Evolutionary conservation across 2,888 invertebrate genomes (phyloP), one percentile per base, ranked within the genome.

Genomic region (Heteromyza rotundicornis): DNA sequence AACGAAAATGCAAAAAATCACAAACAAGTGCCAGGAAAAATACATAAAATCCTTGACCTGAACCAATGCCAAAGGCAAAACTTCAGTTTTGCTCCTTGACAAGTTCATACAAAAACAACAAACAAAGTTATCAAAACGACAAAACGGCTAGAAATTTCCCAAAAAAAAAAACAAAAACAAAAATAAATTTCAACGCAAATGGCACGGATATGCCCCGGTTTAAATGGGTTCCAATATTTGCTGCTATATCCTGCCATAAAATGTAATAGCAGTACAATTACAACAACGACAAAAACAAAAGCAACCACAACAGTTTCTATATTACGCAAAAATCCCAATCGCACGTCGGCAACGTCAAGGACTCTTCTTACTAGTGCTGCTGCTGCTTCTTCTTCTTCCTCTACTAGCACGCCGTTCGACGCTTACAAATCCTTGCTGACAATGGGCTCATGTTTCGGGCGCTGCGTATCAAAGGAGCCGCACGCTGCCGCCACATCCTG

Each of bases 11-110:
- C 7, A n/a, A 7, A 16, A 12, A 3, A 32, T 35, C n/a, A 40
- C 49, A 53, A 59, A n/a, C n/a, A n/a, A 44, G 50, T 55, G 55
- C 47, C 16, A 17, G 50, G 54, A 59, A 56, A 40, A 19, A 36
- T n/a, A 57, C 55, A 57, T 51, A 56, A 40, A 32, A 56, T 64
- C 73, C 76, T 75, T 76, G 76, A 75, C 75, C 76, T 70, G 64
- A 70, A 65, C 61, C 64, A 63, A 64, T 64, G 70, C 62, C 61
- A 68, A 17, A 56, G 64, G 62, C 59, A 62, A 57, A 58, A 56
- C 54, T 19, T 35, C 52, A 59, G 10, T 20, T 54, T 35, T 19
- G 24, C 23, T 16, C 17, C 49, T 54, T 47, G 60, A 36, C 54
- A 60, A 51, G 59, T 59, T 63, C 57, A 63, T n/a, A 54, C 19